These are phyloP conservation scores for Syndactyla subalaris DNA, from an alignment of 2,797 vertebrate genomes.

Conservation along the genomic window DNA sequence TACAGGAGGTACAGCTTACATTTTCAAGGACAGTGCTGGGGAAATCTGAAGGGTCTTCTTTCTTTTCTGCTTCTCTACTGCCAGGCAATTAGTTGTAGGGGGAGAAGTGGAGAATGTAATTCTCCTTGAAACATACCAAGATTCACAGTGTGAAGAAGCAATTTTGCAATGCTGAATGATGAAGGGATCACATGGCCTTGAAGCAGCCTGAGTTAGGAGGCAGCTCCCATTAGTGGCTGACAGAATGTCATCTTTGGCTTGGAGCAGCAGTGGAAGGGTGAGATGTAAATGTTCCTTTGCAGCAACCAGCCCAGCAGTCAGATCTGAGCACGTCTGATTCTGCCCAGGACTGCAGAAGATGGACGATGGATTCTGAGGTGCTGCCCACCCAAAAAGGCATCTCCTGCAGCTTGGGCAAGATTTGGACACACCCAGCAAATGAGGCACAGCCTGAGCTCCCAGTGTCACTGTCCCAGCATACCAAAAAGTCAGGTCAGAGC, in stretches of 20 bases:
- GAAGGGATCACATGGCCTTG: neutral
- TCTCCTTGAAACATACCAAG: constrained; percentile 23
- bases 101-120: neutral
- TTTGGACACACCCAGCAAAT: neutral
- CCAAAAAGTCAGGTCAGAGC: neutral
- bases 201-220: neutral
- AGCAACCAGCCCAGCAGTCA: neutral
- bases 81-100: neutral
- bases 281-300: neutral
- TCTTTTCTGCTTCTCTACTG: neutral
- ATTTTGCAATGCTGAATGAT: constrained; percentile 18
- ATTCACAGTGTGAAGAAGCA: constrained; percentile 1
- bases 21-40: neutral
- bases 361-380: neutral
- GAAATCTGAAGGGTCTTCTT: constrained; percentile 5
- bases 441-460: neutral
- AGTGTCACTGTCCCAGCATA: no score
- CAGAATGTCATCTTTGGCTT: constrained; percentile 12
- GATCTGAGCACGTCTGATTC: neutral
- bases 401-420: neutral
- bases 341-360: neutral
- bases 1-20: neutral
- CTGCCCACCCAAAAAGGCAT: neutral
- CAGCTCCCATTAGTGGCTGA: neutral
- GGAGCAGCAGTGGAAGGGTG: fast-evolving